Base-by-base conservation (phyloP, 2,797 vertebrate species). In the Acropternis orthonyx region DNA sequence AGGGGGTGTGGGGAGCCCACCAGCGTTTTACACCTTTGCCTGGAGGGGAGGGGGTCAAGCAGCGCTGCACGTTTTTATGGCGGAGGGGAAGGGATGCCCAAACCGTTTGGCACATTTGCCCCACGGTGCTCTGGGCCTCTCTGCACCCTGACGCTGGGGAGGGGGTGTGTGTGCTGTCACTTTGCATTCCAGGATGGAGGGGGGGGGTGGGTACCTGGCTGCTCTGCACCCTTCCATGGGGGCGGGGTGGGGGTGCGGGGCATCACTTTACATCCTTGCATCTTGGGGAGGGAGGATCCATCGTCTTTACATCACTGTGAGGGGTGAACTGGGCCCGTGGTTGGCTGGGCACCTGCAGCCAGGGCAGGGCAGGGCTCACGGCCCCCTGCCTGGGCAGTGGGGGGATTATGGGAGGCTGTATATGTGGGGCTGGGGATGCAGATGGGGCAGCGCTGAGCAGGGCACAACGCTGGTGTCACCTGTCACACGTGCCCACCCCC, bases 401-500 rank as follows among this genome's bases (percentile, higher is more conserved):
- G 34, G 36, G 14, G 14, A 8, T 1, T 3, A 1, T 0, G 15
- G 58, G 39, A 68, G 10, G 10, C 44, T n/a, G 39, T 58, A 77
- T n/a, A 1, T 20, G 15, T 17, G 62, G 44, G 32, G 24, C n/a
- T 30, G 52, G 39, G 22, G 39, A 5, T 7, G 9, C 39, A 17
- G 67, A 51, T 15, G 21, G 48, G 51, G 69, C 61, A 20, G 51
- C 3, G 26, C 71, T 9, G 6, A 69, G 41, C 66, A 3, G 56
- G 17, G 39, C 56, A 71, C 52, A 66, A 12, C 13, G 41, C 43
- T 9, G 43, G 3, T 78, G 58, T 58, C 83, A 72, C 28, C 67
- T 67, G 49, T 26, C 54, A 13, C 3, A 8, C 2, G 0, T 3
- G 10, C 0, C 3, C 6, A 14, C 28, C 27, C 7, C 13, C 14